These are phyloP conservation scores for Lampris megalopsis DNA, from an alignment of 2,113 vertebrate species.

Conservation along the genomic window DNA sequence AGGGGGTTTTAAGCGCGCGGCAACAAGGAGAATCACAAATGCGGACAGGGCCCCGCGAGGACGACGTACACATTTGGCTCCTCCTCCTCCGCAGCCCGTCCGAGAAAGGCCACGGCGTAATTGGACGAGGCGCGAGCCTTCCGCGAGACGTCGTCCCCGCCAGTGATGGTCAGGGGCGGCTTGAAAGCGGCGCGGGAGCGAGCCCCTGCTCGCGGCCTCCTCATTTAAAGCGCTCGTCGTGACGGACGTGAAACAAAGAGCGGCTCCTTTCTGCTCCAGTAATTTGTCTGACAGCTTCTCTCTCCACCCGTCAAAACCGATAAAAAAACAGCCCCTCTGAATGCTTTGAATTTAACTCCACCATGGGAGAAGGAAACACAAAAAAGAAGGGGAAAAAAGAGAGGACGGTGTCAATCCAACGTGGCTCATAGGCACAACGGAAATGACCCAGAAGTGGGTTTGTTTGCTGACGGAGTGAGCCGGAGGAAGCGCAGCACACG, in stretches of 20 bases:
- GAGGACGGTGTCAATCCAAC: too few relatives aligned
- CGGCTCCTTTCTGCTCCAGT: slow-evolving; percentile 17
- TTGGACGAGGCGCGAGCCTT: slow-evolving; percentile 40
- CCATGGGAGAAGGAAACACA: too few relatives aligned
- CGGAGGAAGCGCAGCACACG: slow-evolving; percentile 33
- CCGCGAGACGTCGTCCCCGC: slow-evolving; percentile 1
- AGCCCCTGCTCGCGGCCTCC: background rate
- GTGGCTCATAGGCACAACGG: too few relatives aligned
- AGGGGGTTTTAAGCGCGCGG: slow-evolving; percentile 15
- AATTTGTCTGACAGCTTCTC: slow-evolving; percentile 34
- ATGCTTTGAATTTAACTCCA: background rate
- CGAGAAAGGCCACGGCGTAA: slow-evolving; percentile 32
- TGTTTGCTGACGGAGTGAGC: slow-evolving; percentile 7
- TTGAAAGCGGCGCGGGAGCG: slow-evolving; percentile 39
- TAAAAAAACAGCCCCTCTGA: slow-evolving; percentile 25
- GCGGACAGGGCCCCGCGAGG: slow-evolving; percentile 27
- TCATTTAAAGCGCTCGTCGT: slow-evolving; percentile 47
- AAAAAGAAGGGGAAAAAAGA: too few relatives aligned
- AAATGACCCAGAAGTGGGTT: background rate
- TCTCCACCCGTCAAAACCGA: slow-evolving; percentile 51
- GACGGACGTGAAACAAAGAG: slow-evolving; percentile 39
- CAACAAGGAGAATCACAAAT: slow-evolving; percentile 56
- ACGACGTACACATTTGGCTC: background rate
- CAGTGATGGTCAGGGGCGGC: slow-evolving; percentile 36
- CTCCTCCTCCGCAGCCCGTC: slow-evolving; percentile 24